Conservation (phyloP, 2,797 vertebrate species). For the Sebastes iracundus region DNA sequence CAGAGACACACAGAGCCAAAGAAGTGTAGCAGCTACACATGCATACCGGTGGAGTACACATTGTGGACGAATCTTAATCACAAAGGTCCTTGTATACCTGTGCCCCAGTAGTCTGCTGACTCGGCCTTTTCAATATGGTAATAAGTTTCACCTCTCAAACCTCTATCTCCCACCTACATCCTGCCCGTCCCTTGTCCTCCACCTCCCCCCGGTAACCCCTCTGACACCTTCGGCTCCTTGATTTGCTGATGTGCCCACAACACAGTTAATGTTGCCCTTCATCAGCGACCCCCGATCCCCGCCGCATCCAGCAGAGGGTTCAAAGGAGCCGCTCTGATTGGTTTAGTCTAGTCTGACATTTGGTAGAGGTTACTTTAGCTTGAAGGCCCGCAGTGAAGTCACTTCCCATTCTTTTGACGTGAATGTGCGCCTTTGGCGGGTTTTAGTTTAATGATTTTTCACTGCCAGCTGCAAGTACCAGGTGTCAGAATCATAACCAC, state of each 20-base stretch:
- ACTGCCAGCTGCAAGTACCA: neutral
- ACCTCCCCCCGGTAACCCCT: conserved; percentile 36
- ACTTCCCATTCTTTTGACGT: conserved; percentile 26
- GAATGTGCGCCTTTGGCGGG: neutral
- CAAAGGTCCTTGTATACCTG: conserved; percentile 6
- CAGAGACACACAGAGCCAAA: neutral
- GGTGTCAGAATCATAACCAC: conserved; percentile 6
- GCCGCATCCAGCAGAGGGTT: conserved; percentile 23
- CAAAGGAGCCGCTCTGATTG: conserved; percentile 51
- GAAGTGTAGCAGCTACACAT: neutral
- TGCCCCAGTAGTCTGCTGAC: conserved; percentile 54
- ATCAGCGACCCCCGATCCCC: conserved; percentile 40
- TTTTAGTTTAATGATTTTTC: conserved; percentile 14
- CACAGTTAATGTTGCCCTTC: conserved; percentile 55
- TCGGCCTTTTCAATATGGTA: conserved; percentile 49
- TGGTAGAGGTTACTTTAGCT: conserved; percentile 35
- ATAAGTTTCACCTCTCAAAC: conserved; percentile 60
- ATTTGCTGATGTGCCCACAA: conserved; percentile 63
- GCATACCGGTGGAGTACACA: neutral
- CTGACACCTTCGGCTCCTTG: conserved; percentile 15
- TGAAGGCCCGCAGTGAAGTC: conserved; percentile 8
- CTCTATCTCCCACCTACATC: conserved; percentile 47
- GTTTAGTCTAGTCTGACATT: conserved; percentile 61
- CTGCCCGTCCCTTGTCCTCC: conserved; percentile 25
- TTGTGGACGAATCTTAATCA: neutral